Percentiles rank a stretch among this genome's conserved stretches.
phyloP scores from a whole-genome alignment of 1,140 invertebrate species.

The Anadara kagoshimensis region DNA sequence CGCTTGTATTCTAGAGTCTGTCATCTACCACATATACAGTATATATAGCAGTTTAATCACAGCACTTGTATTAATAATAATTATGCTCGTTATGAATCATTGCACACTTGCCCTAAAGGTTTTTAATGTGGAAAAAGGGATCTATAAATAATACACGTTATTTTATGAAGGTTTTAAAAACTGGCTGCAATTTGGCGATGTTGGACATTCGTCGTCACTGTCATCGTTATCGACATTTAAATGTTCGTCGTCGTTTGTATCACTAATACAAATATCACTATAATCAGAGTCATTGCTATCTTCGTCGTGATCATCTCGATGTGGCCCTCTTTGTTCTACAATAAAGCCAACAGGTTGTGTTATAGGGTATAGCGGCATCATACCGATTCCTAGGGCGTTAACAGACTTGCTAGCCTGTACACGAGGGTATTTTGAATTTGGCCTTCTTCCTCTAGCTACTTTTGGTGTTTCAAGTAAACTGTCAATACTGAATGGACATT shows the following conservation, averaged over 20 bases:
- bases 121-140: too few relatives aligned
- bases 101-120: too few relatives aligned
- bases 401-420: slow-evolving; percentile 75
- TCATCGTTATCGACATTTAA: slow-evolving; percentile 8
- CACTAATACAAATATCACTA: slow-evolving; percentile 27
- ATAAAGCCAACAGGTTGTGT: slow-evolving; percentile 75
- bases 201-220: neutral
- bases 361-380: slow-evolving; percentile 74
- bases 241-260: slow-evolving; percentile 18
- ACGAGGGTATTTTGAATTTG: slow-evolving; percentile 75
- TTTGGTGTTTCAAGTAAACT: slow-evolving; percentile 54
- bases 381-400: slow-evolving; percentile 63
- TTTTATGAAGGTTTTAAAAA: too few relatives aligned
- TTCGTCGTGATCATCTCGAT: slow-evolving; percentile 25
- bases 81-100: too few relatives aligned
- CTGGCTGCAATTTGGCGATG: too few relatives aligned
- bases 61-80: too few relatives aligned
- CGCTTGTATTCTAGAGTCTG: too few relatives aligned
- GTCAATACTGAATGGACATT: slow-evolving; percentile 56
- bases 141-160: too few relatives aligned
- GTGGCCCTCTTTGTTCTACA: slow-evolving; percentile 55
- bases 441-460: slow-evolving; percentile 52
- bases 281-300: slow-evolving; percentile 24
- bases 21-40: too few relatives aligned
- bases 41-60: too few relatives aligned